Conservation (phyloP, 2,888 invertebrate genomes). For the Philereme transversata region DNA sequence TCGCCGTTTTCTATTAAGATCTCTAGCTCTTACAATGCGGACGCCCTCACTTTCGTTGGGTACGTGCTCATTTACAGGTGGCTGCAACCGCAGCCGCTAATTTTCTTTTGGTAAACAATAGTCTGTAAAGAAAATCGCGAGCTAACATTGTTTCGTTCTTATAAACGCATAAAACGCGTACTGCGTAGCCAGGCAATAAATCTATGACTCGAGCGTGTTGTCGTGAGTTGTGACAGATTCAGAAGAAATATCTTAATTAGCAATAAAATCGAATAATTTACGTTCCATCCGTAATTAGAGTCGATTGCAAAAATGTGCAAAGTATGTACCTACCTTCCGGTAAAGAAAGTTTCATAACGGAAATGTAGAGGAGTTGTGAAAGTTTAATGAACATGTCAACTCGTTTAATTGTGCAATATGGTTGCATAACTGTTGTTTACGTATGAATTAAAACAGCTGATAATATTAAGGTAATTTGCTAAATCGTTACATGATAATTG, state of each 20-base stretch:
- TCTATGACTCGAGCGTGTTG: neutral
- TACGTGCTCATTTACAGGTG: conserved; percentile 60
- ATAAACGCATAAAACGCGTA: neutral
- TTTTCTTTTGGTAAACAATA: conserved; percentile 31
- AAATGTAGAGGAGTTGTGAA: conserved; percentile 46
- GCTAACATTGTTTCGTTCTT: neutral
- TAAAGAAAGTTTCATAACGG: conserved; percentile 50
- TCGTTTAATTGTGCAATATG: conserved; percentile 13
- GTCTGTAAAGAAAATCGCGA: neutral
- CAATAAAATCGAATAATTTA: conserved; percentile 24
- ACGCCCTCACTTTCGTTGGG: conserved; percentile 76
- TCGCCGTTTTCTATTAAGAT: conserved; percentile 75
- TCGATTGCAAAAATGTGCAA: conserved; percentile 24
- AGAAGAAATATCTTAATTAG: conserved; percentile 10
- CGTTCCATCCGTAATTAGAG: conserved; percentile 32
- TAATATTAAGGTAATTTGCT: conserved; percentile 19
- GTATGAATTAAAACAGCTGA: conserved; percentile 14
- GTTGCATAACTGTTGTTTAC: conserved; percentile 29
- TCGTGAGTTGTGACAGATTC: conserved; percentile 1
- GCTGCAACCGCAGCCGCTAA: conserved; percentile 49
- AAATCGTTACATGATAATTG: conserved; percentile 21
- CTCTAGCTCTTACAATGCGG: conserved; percentile 71
- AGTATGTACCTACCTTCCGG: conserved; percentile 26
- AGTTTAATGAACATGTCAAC: conserved; percentile 54
- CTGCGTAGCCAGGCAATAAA: too few relatives aligned